Base-by-base conservation (phyloP, 2,113 vertebrate genomes). In the Dermatemys mawii region DNA sequence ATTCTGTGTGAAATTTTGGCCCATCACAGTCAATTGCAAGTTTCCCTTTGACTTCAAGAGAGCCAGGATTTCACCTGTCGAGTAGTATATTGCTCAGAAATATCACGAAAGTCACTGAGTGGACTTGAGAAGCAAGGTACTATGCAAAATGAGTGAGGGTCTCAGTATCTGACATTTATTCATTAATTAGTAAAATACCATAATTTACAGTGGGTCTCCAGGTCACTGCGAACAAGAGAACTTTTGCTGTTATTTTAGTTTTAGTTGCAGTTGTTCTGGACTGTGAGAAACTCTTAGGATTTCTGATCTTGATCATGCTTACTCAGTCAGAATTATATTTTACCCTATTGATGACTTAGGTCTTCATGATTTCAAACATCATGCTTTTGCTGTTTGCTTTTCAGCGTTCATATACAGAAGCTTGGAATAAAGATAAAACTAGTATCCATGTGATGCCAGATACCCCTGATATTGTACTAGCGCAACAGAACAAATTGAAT, bases 371-470 rank as follows among this genome's bases (percentile, higher is more conserved):
- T 53, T 5, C 6, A 16, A 22, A 22, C 41, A 54, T 13, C 4
- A 41, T 60, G 46, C 67, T 26, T 84, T n/a, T 75, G 89, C 84
- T 81, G 86, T 67, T 51, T 95, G 86, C 81, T n/a, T 92, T 95
- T 94, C 78, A 98, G 97, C 97, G 93, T 49, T 93, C 98, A 26
- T 99, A 99, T 78, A 95, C 91, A 49, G 96, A 98, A 63, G 98
- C 97, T 32, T 99, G 99, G 99, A 98, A 99, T 51, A 98, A 98
- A 16, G 98, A 98, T 35, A 99, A 99, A 97, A 98, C 98, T 8
- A 98, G 92, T 21, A 91, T 99, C 87, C 99, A 99, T 54, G 93
- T 99, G 90, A 99, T 99, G 99, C 99, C 99, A 70, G 99, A 99
- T 29, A 98, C 98, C 21, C 98, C 99, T 94, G 99, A 98, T 67